Evolutionary conservation across 2,113 vertebrate species (phyloP).

Genomic region (Elephas maximus): DNA sequence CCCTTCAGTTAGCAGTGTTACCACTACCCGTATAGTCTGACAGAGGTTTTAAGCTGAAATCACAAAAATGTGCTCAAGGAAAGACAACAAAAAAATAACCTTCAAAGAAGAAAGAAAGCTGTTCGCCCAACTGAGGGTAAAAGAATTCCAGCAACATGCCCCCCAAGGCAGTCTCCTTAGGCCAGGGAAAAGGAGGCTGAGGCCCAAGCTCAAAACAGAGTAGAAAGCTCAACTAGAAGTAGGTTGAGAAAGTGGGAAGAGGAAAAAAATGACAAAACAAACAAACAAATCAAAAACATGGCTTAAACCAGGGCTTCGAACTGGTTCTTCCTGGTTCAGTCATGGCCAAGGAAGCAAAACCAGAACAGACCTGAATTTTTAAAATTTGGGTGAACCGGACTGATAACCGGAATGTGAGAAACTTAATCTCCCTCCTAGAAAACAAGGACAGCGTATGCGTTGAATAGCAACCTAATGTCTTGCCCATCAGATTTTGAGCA

Average conservation of each 20-base stretch:
- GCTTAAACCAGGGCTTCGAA: background rate
- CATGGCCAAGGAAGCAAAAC: too few relatives aligned
- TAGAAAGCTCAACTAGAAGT: background rate
- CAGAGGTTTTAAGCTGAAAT: slow-evolving; percentile 22
- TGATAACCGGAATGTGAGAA: too few relatives aligned
- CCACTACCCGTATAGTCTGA: background rate
- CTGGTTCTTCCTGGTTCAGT: too few relatives aligned
- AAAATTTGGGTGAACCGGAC: too few relatives aligned
- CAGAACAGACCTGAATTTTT: too few relatives aligned
- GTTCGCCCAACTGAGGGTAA: background rate
- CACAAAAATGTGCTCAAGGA: background rate
- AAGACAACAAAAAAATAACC: background rate
- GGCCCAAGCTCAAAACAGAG: background rate
- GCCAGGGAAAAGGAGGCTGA: background rate
- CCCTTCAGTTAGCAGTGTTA: background rate
- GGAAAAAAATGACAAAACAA: slow-evolving; percentile 42
- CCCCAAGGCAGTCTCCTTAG: background rate
- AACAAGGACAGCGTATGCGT: too few relatives aligned
- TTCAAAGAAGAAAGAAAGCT: slow-evolving; percentile 15
- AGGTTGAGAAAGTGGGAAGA: background rate
- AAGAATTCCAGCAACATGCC: background rate
- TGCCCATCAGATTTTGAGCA: too few relatives aligned
- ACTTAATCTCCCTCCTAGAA: too few relatives aligned
- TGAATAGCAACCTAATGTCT: too few relatives aligned
- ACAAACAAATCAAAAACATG: background rate